Evolutionary conservation across 2,888 invertebrate genomes (phyloP), one percentile per base, ranked within the genome.

Genomic region (Trilocha varians): DNA sequence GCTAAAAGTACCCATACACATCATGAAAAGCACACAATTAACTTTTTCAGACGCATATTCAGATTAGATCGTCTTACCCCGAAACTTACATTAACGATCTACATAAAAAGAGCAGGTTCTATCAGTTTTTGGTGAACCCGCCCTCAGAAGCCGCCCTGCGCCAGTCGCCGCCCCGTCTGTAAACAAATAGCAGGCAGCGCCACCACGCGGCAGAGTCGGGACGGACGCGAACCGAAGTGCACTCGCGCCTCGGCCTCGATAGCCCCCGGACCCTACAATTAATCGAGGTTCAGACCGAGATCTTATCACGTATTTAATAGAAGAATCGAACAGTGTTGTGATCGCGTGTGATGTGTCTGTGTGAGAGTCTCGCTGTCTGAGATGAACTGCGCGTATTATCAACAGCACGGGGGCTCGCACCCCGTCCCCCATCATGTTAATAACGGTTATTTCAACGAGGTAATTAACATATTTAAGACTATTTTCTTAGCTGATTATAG

Each of bases 231-330:
- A 70, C 42, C 73, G 66, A 77, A 67, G 55, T 45, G 49, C 57
- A 53, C 50, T 57, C 66, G 61, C 60, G 60, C 62, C 56, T 53
- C 59, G 65, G 55, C 62, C 59, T 25, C 25, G 25, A 25, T 25
- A 25, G 58, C 68, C 70, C 64, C 59, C 69, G 63, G 73, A 84
- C 78, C 84, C 85, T 78, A 69, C 85, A 85, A 85, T 85, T 85
- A 85, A 84, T 71, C 79, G 76, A 84, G 83, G 78, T 75, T 74
- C 83, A 84, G 69, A 76, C 80, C 80, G 84, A 83, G 84, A 78
- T 82, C 83, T 83, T 84, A 84, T 84, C 73, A 82, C 79, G 72
- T 70, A 73, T 25, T 76, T 83, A 84, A 83, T 82, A 70, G 70
- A 61, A 57, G 60, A 65, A 72, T 62, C 59, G 58, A 48, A 58